Evolutionary conservation across 2,797 vertebrate genomes (phyloP).

Genomic region (Catharus ustulatus): DNA sequence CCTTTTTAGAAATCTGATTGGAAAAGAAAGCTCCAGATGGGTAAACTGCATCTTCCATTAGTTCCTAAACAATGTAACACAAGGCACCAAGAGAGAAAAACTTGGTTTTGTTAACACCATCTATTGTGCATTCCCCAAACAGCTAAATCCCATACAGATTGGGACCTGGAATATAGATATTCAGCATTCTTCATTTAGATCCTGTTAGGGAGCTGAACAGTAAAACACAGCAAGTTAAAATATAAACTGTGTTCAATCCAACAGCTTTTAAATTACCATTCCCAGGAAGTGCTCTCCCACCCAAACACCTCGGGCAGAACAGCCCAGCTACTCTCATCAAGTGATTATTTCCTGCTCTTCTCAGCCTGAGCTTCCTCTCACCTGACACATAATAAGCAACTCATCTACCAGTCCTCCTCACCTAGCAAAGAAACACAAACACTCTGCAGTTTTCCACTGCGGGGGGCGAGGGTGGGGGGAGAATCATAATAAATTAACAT

Average conservation of each 20-base stretch:
- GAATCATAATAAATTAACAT: neutral
- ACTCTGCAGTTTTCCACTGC: neutral
- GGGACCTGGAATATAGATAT: neutral
- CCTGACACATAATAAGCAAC: neutral
- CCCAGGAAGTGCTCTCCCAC: neutral
- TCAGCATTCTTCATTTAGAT: constrained; percentile 5
- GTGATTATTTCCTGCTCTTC: neutral
- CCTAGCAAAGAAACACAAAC: neutral
- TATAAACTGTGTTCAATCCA: neutral
- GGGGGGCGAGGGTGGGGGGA: too few species aligned
- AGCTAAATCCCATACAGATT: neutral
- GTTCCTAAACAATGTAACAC: neutral
- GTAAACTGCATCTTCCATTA: neutral
- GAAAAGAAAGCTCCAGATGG: constrained; percentile 19
- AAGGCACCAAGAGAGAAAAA: neutral
- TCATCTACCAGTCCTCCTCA: neutral
- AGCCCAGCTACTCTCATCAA: neutral
- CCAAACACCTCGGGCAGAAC: neutral
- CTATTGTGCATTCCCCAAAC: neutral
- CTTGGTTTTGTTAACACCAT: neutral
- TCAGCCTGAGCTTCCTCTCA: neutral
- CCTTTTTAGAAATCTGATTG: neutral
- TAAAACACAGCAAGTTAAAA: neutral
- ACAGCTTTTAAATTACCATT: neutral
- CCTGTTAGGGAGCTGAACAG: neutral